These are phyloP conservation scores for Spialia ferax DNA, from an alignment of 2,888 invertebrate species.

Conservation along the genomic window DNA sequence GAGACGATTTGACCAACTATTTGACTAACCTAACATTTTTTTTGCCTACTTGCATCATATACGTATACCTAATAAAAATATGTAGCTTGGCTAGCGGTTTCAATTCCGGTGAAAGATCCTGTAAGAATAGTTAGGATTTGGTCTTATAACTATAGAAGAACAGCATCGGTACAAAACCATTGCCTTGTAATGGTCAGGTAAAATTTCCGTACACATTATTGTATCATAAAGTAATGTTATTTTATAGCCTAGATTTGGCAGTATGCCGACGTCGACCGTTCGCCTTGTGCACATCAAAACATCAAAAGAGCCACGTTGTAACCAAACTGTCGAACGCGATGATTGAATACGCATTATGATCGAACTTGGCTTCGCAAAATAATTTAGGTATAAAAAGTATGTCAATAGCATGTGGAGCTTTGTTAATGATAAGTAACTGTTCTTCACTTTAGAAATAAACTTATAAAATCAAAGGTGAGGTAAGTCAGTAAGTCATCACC, in stretches of 20 bases:
- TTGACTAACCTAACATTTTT: too few relatives aligned
- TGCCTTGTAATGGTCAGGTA: constrained; percentile 45
- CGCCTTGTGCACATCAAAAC: constrained; percentile 27
- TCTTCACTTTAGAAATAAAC: background rate
- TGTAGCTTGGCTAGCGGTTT: too few relatives aligned
- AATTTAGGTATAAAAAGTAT: constrained; percentile 9
- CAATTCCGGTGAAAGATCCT: too few relatives aligned
- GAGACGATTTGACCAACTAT: too few relatives aligned
- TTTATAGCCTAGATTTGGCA: constrained; percentile 60
- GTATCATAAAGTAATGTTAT: constrained; percentile 54
- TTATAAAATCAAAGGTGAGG: background rate
- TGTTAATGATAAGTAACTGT: background rate
- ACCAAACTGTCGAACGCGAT: constrained; percentile 27
- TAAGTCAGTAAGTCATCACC: background rate
- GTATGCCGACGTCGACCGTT: constrained; percentile 53
- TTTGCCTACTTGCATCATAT: too few relatives aligned
- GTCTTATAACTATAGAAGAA: too few relatives aligned
- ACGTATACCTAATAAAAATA: too few relatives aligned
- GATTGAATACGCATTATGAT: constrained; percentile 17
- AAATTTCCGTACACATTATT: constrained; percentile 57
- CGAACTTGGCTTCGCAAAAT: constrained; percentile 9
- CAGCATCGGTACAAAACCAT: background rate
- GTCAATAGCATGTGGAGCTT: constrained; percentile 8
- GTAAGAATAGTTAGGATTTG: too few relatives aligned
- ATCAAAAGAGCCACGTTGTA: constrained; percentile 30